phyloP scores from a whole-genome alignment of 2,888 invertebrate species.

The Toxonevra muliebris region DNA sequence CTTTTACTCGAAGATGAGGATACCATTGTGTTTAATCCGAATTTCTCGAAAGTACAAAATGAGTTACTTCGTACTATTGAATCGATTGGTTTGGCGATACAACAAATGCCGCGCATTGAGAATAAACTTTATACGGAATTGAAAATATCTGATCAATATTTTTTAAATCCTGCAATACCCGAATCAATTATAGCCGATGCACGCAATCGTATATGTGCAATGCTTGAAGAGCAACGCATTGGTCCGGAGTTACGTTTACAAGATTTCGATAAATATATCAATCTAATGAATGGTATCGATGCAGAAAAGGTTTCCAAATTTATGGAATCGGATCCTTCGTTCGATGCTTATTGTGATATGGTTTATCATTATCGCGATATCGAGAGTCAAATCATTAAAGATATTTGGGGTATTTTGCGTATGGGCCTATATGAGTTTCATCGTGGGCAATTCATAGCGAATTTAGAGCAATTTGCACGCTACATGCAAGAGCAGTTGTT shows the following conservation, averaged over 20 bases:
- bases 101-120: slow-evolving; percentile 80
- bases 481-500: slow-evolving; percentile 76
- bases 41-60: slow-evolving; percentile 78
- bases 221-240: slow-evolving; percentile 77
- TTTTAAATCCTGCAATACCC: slow-evolving; percentile 74
- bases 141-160: slow-evolving; percentile 47
- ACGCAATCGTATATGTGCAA: slow-evolving; percentile 70
- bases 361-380: slow-evolving; percentile 73
- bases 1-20: slow-evolving; percentile 65
- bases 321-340: slow-evolving; percentile 71
- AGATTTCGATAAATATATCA: slow-evolving; percentile 83
- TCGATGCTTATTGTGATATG: slow-evolving; percentile 72
- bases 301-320: slow-evolving; percentile 72
- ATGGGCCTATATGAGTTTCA: slow-evolving; percentile 89
- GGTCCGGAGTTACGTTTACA: slow-evolving; percentile 77
- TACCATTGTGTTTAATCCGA: slow-evolving; percentile 76
- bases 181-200: slow-evolving; percentile 73
- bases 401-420: slow-evolving; percentile 70
- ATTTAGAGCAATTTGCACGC: slow-evolving; percentile 75
- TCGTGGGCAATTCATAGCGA: slow-evolving; percentile 78
- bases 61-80: slow-evolving; percentile 77
- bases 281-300: slow-evolving; percentile 76
- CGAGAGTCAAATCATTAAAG: slow-evolving; percentile 70
- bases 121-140: slow-evolving; percentile 69
- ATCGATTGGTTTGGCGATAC: slow-evolving; percentile 77